Base-by-base conservation (phyloP, 2,888 invertebrate species). In the Aspidapion aeneum region DNA sequence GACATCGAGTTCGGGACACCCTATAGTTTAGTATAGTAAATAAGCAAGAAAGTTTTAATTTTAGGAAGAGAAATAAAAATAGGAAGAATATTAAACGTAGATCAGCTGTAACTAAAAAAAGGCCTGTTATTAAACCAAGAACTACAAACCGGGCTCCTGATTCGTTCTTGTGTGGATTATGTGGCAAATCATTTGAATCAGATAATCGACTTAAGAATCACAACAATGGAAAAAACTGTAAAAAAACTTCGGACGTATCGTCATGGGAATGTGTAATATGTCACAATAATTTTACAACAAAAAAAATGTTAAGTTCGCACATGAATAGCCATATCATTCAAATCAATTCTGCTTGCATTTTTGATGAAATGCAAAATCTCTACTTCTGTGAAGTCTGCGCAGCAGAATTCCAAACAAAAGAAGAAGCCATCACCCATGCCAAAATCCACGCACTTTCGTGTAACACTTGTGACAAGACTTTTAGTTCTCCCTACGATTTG, bases 331-430 rank as follows among this genome's bases (percentile, higher is more conserved):
- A 35, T 35, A 35, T 35, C 12, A 35, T 35, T 7, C 35, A 35
- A 35, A 35, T 35, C 12, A 12, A 35, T 12, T 35, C 35, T 12
- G 70, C 70, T 12, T 77, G 72, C 61, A 72, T 70, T 55, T 72
- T 69, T 61, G 74, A 76, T 58, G 65, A 70, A 20, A 22, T 57
- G 9, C 69, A 71, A 50, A 71, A 74, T 12, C 64, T 73, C 0
- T 74, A 66, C 59, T 65, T 72, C 16, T 74, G 74, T 58, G 70
- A 69, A 56, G 72, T 69, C 16, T 71, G 72, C 54, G 70, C 70
- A 1, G 71, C 71, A 2, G 72, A 72, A 51, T 71, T 65, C 58
- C 69, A 70, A 62, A 63, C 63, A 18, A 50, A 64, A 18, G 61
- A 68, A 5, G 70, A 71, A 51, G 62, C 63, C 7, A 2, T 18